Evolutionary conservation across 2,113 vertebrate species (phyloP), one percentile per base, ranked within the genome.

Genomic region (Chamaetylas fuelleborni): DNA sequence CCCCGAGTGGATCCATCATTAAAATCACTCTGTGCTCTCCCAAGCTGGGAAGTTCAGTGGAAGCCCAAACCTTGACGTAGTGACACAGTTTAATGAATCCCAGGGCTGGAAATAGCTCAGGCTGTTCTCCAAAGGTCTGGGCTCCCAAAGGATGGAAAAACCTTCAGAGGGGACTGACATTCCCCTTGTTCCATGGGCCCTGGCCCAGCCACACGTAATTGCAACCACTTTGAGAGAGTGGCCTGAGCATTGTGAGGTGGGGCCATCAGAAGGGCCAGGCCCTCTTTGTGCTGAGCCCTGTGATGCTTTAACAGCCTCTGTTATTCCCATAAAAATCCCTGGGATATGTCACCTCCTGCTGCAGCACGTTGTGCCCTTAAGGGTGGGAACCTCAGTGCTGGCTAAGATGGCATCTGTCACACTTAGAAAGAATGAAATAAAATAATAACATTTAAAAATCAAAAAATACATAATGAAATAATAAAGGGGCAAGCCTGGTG

Each of bases 41-140:
- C 90, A 92, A 84, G 90, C 87, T 90, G 88, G 16, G 90, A 86
- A 28, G 64, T 92, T 90, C 93, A 88, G 16, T 73, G 76, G 62
- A 54, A 29, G 57, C 47, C 82, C 86, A 83, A 14, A 77, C 69
- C 76, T 86, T 50, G 86, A 65, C 20, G 5, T 17, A 24, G 56
- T 26, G 58, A 33, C 76, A 31, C 13, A 26, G 33, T 69, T 73
- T 93, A 95, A 95, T 94, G 87, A 95, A 94, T 80, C 64, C 29
- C 72, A 33, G 67, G 12, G 65, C 88, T 93, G 45, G 90, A 93
- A 93, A 86, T 84, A 95, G 60, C 76, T 74, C 11, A 48, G 81
- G 67, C 56, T 25, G 8, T 26, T 88, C 80, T 86, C 91, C 93
- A 86, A 64, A 96, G 86, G 9, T 15, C 74, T 45, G 10, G 19